A percentile compares a stretch with the other conserved stretches of the same genome.
phyloP scores from a whole-genome alignment of 2,888 invertebrate genomes.

The Scaptomyza parva region DNA sequence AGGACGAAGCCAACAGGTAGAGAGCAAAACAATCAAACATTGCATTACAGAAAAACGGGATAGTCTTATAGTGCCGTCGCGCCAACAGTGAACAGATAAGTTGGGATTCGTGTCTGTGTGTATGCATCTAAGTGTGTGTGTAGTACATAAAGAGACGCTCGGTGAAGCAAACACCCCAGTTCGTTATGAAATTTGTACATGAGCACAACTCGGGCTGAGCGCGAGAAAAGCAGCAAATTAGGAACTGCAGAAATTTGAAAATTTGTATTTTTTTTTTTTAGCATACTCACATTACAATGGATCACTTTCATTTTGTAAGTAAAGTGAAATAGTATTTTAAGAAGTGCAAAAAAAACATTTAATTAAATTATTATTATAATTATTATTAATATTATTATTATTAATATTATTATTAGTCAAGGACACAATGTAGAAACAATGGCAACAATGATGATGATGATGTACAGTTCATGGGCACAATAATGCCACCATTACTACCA shows the following conservation, averaged over 20 bases:
- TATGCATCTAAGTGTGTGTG: conserved; percentile 1
- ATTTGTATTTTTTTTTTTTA: not conserved
- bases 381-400: no score
- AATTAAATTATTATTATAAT: no score
- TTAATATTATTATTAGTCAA: conserved; percentile 13
- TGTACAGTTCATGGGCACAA: conserved; percentile 9
- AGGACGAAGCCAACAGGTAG: not conserved
- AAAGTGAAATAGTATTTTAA: not conserved
- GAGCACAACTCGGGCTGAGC: not conserved
- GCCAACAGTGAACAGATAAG: not conserved
- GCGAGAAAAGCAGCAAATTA: not conserved
- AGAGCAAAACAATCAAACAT: not conserved
- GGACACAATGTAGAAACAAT: not conserved
- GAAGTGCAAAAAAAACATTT: not conserved
- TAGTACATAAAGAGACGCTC: conserved; percentile 25
- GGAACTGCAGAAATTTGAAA: no score
- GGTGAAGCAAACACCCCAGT: conserved; percentile 10
- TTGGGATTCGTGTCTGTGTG: not conserved
- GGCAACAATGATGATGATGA: conserved; percentile 9
- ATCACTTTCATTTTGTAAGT: conserved; percentile 29
- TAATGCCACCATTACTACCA: no score
- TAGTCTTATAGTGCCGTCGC: not conserved
- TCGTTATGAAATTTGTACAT: conserved; percentile 18
- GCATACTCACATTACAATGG: conserved; percentile 17
- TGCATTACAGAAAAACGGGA: not conserved